Base-by-base conservation (phyloP, 2,113 vertebrate genomes). In the Pipa parva region DNA sequence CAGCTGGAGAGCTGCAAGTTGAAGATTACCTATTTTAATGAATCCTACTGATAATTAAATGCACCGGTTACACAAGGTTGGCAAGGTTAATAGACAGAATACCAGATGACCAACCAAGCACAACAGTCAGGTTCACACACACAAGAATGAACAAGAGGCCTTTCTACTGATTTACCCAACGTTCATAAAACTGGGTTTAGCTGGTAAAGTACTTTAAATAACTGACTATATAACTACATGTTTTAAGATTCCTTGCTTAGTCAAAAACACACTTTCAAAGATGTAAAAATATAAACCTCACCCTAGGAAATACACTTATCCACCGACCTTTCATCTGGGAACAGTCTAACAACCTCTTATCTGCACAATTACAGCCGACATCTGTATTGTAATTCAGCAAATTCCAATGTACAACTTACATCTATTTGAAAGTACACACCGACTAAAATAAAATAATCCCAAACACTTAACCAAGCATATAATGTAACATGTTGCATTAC, bases 81-180 rank as follows among this genome's bases (percentile, higher is more conserved):
- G 91, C 75, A 84, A 92, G 92, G 93, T 97, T 95, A 94, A 96
- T 91, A 92, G 88, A 90, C 85, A 90, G 91, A 94, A 97, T 97
- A 91, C 92, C 92, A 81, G 83, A 75, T 81, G 87, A 87, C 83
- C 88, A 94, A 90, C 90, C 87, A 90, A 93, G 92, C 93, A 89
- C 90, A 90, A 90, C 91, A 89, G 77, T 79, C 83, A 82, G 68
- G 84, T 92, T 93, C 93, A 95, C 90, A 92, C 81, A 81, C 83
- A 91, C 91, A 89, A 88, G 89, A 84, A 88, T 79, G 84, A 90
- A 95, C 92, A 92, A 90, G 91, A 93, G 91, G 85, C 85, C 89
- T 90, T 91, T 87, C 90, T 91, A 86, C 86, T 85, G 78, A 85
- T 85, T 87, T 83, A 87, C 83, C 73, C 78, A 83, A 77, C 83